Evolutionary conservation across 2,113 vertebrate genomes (phyloP), one percentile per base, ranked within the genome.

Genomic region (Herpetotheres cachinnans): DNA sequence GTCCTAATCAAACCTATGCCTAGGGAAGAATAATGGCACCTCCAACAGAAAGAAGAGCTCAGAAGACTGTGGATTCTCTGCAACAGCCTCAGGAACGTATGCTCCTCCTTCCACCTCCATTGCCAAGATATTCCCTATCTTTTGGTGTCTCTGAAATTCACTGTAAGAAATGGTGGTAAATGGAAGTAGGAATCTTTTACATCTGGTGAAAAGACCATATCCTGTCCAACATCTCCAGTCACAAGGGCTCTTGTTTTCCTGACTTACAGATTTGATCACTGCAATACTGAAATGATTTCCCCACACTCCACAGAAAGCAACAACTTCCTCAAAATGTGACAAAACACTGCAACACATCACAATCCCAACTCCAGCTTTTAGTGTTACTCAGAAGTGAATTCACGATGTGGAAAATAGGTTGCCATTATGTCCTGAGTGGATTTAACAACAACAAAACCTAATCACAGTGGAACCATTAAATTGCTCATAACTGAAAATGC

Each of bases 321-420:
- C 14, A 46, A 40, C 58, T 62, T 61, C 32, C 52, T 91, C 58
- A 71, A 36, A 77, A 50, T 0, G 0, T 22, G 16, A 30, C 50
- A 76, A 11, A 14, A 50, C 34, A 40, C 27, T 30, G 20, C 18
- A 77, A 36, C 42, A 47, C 72, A 83, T 34, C 30, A 29, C 1
- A 0, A 44, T 59, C 36, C 7, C 0, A 1, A 36, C 44, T 70
- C 20, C 4, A 3, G 8, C n/a, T 84, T 79, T n/a, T 26, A 59
- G 30, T 38, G 13, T 18, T 63, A 86, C n/a, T 79, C 55, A 65
- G 78, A 80, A 63, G n/a, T 38, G n/a, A 63, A 54, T 13, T 80
- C 24, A 70, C 1, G 2, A 40, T 58, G 34, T 17, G 36, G 54
- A 84, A 79, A 42, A 54, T 17, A 14, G 8, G 38, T 65, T 87